Base-by-base conservation (phyloP, 2,888 invertebrate species). In the Rotaria magnacalcarata region DNA sequence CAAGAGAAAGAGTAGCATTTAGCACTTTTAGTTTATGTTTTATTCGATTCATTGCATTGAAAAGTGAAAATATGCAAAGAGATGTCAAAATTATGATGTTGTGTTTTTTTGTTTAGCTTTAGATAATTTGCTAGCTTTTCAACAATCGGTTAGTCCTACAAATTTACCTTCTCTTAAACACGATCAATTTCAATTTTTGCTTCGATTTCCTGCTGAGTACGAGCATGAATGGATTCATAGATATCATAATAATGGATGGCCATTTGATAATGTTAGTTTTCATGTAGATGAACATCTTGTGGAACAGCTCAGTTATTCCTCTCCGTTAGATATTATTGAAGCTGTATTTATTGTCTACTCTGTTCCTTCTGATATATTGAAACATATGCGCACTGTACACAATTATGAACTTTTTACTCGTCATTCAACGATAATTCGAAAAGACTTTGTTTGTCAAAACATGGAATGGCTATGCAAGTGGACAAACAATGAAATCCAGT, bases 381-480 rank as follows among this genome's bases (percentile, higher is more conserved):
- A 27, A 27, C n/a, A 60, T 60, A 60, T 60, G 60, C 27, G 60
- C 16, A 60, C 27, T 27, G 27, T 27, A 27, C 60, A 60, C 60
- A 60, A 60, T 14, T 60, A 60, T 60, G 60, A 60, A 27, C 14
- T 60, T n/a, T 60, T 27, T 27, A 14, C 27, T 60, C 60, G 27
- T 60, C 27, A 60, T 60, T 27, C 60, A 60, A 27, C 60, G 14
- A 60, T 27, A 60, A 60, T 4, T 60, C 60, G 27, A 14, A 27
- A 27, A 60, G 27, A 60, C 27, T 27, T 14, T n/a, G 10, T 60
- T n/a, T 27, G 27, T 27, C 60, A 27, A n/a, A 60, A 60, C n/a
- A 60, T 60, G n/a, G 60, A 60, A 60, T 60, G 60, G 60, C n/a
- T 60, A 60, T 60, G 27, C 11, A n/a, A 60, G n/a, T 60, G 27